Base-by-base conservation (phyloP, 1,140 invertebrate species). In the Procambarus clarkii region DNA sequence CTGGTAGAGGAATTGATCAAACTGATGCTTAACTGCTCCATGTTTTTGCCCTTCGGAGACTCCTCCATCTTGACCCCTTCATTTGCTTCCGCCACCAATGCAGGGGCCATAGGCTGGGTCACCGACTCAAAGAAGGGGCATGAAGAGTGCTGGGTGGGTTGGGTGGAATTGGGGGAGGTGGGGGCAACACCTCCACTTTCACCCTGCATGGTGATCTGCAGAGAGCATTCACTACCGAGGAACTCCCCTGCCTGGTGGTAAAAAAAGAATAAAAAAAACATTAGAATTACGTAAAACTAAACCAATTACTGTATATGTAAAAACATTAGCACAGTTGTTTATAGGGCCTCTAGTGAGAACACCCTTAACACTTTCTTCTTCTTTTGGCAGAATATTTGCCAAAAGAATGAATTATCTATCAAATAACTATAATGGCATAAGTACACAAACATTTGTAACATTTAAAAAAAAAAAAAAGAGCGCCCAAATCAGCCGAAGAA, bases 51-150 rank as follows among this genome's bases (percentile, higher is more conserved):
- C 89, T 84, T 85, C 89, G 46, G 58, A 91, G 89, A 64, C 89
- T 91, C 89, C 89, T 91, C 89, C 89, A 91, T 78, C 76, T 85
- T 44, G 82, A 46, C 89, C 77, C 78, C 34, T 60, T 78, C 89
- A 91, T 54, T 85, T 91, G 89, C 46, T 79, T 84, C 83, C 89
- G 34, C 89, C 89, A 91, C 89, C 89, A 91, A 45, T 79, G 76
- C 48, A 91, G 89, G 81, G 89, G 89, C 89, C 89, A 91, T 50
- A 91, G 74, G 44, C 89, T 91, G 89, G 89, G 89, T 91, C 89
- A 91, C 89, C 89, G 89, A 50, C 82, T 91, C 89, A 91, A 54
- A 8, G 89, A 80, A 54, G 89, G 82, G 89, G 82, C 89, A 48
- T 46, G 76, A 45, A 77, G 76, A 64, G 54, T 85, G 82, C 58